Base-by-base conservation (phyloP, 2,888 invertebrate species). In the Agrilus mali region DNA sequence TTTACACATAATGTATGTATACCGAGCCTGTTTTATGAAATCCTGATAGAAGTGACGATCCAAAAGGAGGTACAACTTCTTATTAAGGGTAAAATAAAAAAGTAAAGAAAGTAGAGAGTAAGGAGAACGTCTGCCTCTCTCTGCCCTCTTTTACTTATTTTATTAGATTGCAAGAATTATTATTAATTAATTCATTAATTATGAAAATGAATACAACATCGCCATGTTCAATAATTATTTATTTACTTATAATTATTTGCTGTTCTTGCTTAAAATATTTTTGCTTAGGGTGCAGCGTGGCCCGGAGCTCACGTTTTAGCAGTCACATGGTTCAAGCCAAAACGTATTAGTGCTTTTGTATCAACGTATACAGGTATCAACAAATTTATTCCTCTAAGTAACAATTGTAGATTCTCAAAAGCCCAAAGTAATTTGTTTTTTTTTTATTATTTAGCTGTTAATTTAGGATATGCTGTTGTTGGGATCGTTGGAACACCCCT, bases 231-330 rank as follows among this genome's bases (percentile, higher is more conserved):
- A n/a, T n/a, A n/a, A n/a, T n/a, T n/a, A n/a, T n/a, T n/a, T n/a
- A n/a, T n/a, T n/a, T n/a, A n/a, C n/a, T n/a, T n/a, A n/a, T n/a
- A n/a, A n/a, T n/a, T n/a, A n/a, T n/a, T n/a, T n/a, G n/a, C n/a
- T n/a, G n/a, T n/a, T n/a, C n/a, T n/a, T n/a, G n/a, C n/a, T n/a
- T n/a, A 20, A 20, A 20, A 20, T 20, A 6, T 20, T 17, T n/a
- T 15, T 51, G 52, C 59, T 43, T 42, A 74, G 74, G 74, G 73
- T 34, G 73, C 73, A 12, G 73, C 72, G 10, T 74, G 74, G 73
- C 74, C 75, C 14, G 74, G 73, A 12, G 73, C 74, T 40, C 75
- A 75, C 50, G 73, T 73, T 71, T 57, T 75, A 16, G 75, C 74
- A 47, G 73, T 73, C 50, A 73, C 73, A 22, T 75, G 75, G 75